Conservation (phyloP, 2,888 invertebrate species). For the Timema cristinae region DNA sequence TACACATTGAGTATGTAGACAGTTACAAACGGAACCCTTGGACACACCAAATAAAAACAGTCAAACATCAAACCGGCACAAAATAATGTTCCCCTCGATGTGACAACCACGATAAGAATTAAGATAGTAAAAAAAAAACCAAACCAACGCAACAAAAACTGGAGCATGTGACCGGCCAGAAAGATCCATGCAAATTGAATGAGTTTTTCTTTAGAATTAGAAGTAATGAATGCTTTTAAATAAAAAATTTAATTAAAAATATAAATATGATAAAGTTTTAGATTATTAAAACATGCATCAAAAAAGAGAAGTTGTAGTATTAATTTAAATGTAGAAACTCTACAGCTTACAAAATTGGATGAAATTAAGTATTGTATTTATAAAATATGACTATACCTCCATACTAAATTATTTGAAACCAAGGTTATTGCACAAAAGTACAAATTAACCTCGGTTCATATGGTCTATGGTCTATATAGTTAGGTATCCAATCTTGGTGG, state of each 20-base stretch:
- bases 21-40: background rate
- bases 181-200: conserved; percentile 25
- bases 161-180: conserved; percentile 24
- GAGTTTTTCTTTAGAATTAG: conserved; percentile 21
- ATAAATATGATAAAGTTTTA: conserved; percentile 19
- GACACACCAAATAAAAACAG: conserved; percentile 6
- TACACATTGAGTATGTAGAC: no score
- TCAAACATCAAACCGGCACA: no score
- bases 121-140: background rate
- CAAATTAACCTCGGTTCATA: no score
- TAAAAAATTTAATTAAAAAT: conserved; percentile 16
- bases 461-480: no score
- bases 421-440: no score
- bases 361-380: conserved; percentile 18
- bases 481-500: no score
- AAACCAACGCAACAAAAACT: conserved; percentile 22
- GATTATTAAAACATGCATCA: conserved; percentile 21
- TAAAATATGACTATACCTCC: no score
- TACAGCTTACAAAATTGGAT: conserved; percentile 27
- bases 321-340: conserved; percentile 20
- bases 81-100: no score
- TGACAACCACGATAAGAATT: no score
- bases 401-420: no score
- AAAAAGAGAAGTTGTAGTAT: conserved; percentile 21
- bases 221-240: conserved; percentile 22